A percentile compares a stretch with the other conserved stretches of the same genome.
These are phyloP conservation scores for Corvus hawaiiensis DNA, from an alignment of 2,113 vertebrate genomes.

Conservation along the genomic window DNA sequence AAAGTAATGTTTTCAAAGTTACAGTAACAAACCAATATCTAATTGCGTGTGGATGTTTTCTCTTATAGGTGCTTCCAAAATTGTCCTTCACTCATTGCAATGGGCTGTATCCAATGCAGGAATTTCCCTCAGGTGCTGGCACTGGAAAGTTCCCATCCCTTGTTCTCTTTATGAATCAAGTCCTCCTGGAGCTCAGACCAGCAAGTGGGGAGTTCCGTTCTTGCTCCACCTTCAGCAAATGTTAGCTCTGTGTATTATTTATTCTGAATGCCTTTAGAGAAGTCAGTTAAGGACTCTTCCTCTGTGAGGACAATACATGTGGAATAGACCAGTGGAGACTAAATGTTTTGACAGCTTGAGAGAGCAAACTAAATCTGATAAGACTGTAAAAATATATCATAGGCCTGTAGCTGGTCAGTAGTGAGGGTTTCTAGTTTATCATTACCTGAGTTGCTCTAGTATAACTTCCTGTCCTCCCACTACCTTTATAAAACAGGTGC, in stretches of 20 bases:
- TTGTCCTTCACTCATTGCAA: fast-evolving
- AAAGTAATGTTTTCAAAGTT: background rate
- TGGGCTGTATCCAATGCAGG: background rate
- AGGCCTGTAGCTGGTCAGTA: background rate
- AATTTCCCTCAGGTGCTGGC: background rate
- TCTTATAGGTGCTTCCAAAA: background rate
- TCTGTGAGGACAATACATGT: background rate
- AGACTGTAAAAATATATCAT: background rate
- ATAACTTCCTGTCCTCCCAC: background rate
- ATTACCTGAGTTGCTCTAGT: background rate
- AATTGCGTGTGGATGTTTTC: background rate
- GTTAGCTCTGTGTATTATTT: background rate
- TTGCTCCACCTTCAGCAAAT: background rate
- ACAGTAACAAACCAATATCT: background rate
- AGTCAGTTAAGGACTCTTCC: background rate
- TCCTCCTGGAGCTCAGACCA: background rate
- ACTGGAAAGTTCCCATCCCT: background rate
- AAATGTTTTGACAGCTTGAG: background rate
- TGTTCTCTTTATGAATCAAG: background rate
- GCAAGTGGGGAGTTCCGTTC: background rate
- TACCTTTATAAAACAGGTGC: background rate
- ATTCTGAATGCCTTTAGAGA: background rate
- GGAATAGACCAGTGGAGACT: background rate
- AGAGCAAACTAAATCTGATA: background rate
- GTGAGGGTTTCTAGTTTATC: background rate